Percentiles rank a stretch among this genome's conserved stretches.
Evolutionary conservation across 37 sponge, comb jelly and placozoan genomes (phyloP).

Genomic region (Theonella swinhoei): DNA sequence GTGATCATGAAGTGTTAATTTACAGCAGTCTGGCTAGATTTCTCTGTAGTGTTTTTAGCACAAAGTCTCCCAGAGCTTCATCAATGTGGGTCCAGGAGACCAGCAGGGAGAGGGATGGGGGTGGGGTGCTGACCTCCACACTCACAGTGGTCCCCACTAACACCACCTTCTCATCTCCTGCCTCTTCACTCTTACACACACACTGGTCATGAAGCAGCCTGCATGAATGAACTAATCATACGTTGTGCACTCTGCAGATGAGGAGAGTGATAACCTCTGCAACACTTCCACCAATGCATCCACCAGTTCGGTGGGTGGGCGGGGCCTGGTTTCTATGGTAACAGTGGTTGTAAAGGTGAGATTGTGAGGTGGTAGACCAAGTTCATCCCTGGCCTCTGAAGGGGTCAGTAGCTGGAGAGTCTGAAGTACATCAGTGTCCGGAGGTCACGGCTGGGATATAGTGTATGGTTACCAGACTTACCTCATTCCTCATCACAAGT

Average conservation of each 20-base stretch:
- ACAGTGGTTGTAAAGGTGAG: constrained; percentile 47
- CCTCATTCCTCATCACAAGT: constrained; percentile 65
- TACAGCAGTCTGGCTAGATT: constrained; percentile 49
- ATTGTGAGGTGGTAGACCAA: constrained; percentile 52
- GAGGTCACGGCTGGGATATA: no score
- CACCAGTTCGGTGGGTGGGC: constrained; percentile 22
- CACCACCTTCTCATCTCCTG: background rate
- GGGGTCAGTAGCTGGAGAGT: constrained; percentile 42
- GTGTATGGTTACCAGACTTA: background rate
- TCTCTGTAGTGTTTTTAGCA: constrained; percentile 52
- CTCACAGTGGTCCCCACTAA: constrained; percentile 31
- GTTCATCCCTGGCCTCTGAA: constrained; percentile 52
- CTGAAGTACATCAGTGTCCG: no score
- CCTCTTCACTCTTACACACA: constrained; percentile 1
- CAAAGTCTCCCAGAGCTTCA: constrained; percentile 46
- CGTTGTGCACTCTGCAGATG: background rate
- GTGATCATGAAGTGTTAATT: background rate
- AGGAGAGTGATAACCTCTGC: constrained; percentile 4
- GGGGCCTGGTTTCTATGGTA: constrained; percentile 38
- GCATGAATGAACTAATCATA: background rate
- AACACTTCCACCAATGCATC: constrained; percentile 16
- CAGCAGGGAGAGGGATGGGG: constrained; percentile 22
- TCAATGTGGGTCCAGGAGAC: constrained; percentile 53
- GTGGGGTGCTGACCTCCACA: constrained; percentile 38
- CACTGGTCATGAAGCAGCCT: constrained; percentile 17